Evolutionary conservation across 1,140 invertebrate genomes (phyloP).

Genomic region (Pygmarrhopalites habei): DNA sequence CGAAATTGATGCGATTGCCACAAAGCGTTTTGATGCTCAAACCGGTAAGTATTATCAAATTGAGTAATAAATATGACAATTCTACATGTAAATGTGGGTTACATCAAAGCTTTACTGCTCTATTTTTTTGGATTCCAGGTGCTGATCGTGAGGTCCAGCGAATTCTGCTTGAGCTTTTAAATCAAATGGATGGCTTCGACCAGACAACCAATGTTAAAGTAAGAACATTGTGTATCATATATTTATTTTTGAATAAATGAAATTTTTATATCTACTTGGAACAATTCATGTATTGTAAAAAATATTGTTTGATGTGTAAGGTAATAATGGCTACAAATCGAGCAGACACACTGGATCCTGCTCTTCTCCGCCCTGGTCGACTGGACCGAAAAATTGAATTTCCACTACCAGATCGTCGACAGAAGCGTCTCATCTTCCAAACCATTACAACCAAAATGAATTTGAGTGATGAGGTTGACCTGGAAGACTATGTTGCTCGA

Average conservation of each 20-base stretch:
- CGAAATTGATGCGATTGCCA: slow-evolving; percentile 98
- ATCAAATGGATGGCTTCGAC: slow-evolving; percentile 99
- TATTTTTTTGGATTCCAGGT: too few relatives aligned
- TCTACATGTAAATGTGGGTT: too few relatives aligned
- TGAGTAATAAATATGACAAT: too few relatives aligned
- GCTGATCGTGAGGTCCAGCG: slow-evolving; percentile 98
- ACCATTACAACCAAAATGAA: slow-evolving; percentile 99
- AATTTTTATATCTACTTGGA: too few relatives aligned
- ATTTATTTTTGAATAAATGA: not conserved
- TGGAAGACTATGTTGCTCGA: slow-evolving; percentile 97
- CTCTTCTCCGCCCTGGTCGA: slow-evolving; percentile 89
- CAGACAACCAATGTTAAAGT: slow-evolving; percentile 99
- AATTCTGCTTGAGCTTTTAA: slow-evolving; percentile 92
- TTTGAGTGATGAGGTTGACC: slow-evolving; percentile 96
- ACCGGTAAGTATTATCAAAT: too few relatives aligned
- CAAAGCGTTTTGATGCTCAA: slow-evolving; percentile 97
- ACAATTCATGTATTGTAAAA: too few relatives aligned
- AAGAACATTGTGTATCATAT: slow-evolving; percentile 27
- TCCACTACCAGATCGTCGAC: slow-evolving; percentile 91
- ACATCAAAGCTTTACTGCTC: too few relatives aligned
- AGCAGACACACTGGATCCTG: slow-evolving; percentile 96
- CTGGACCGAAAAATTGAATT: slow-evolving; percentile 99
- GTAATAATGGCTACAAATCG: slow-evolving; percentile 99
- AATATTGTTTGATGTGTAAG: slow-evolving; percentile 50
- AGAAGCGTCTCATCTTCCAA: slow-evolving; percentile 95